These are phyloP conservation scores for Lycaon pictus DNA, from an alignment of 2,113 vertebrate species.

Conservation along the genomic window DNA sequence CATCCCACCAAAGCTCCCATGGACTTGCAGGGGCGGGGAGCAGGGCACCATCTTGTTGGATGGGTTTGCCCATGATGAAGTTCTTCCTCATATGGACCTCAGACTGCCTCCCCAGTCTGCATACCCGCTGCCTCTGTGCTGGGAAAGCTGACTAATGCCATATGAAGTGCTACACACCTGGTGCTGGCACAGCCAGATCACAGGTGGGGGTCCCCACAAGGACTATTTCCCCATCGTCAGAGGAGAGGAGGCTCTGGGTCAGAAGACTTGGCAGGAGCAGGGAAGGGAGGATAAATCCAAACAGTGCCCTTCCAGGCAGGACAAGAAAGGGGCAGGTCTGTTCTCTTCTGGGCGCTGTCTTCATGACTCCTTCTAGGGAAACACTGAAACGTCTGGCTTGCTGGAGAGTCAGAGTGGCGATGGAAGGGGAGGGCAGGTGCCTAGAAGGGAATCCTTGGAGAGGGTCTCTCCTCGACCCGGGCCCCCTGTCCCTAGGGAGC, in stretches of 20 bases:
- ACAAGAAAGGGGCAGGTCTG: not conserved
- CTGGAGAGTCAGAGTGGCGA: not conserved
- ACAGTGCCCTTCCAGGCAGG: fast-evolving
- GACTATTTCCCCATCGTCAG: not conserved
- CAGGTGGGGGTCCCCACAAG: not conserved
- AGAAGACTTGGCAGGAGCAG: not conserved
- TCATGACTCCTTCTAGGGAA: not conserved
- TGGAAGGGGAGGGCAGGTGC: not conserved
- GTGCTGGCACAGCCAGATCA: not conserved
- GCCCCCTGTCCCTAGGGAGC: not conserved
- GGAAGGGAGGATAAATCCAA: not conserved
- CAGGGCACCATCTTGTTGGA: fast-evolving
- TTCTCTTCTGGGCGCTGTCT: not conserved
- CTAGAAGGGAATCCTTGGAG: not conserved
- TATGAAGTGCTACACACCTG: fast-evolving
- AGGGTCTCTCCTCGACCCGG: fast-evolving
- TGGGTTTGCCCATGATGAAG: not conserved
- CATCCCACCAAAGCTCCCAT: fast-evolving
- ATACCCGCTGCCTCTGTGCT: not conserved
- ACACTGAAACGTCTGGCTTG: not conserved
- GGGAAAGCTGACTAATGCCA: not conserved
- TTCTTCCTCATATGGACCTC: not conserved
- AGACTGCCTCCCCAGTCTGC: not conserved
- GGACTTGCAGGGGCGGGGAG: not conserved
- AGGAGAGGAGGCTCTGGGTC: not conserved